Base-by-base conservation (phyloP, 1,140 invertebrate species). In the Scaptomyza pallida region DNA sequence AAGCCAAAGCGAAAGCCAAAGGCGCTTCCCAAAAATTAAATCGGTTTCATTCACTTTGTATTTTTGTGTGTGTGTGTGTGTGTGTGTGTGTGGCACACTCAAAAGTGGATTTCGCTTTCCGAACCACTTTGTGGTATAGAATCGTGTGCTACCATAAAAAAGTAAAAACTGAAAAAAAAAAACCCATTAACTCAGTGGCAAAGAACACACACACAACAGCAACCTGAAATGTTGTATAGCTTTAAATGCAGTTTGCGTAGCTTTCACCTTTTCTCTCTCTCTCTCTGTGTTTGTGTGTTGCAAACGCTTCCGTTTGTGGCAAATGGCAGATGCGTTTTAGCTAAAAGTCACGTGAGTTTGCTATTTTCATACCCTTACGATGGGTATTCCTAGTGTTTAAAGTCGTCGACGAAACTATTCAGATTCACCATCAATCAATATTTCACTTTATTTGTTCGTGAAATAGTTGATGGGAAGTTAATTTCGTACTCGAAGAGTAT, bases 81-180 rank as follows among this genome's bases (percentile, higher is more conserved):
- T 21, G 19, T 21, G 19, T 21, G 19, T 30, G 26, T 30, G 26
- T 30, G 26, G 26, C 26, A 3, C 56, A 54, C 57, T 48, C 16
- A 35, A 48, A 70, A 70, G 45, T 70, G 67, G 67, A 70, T 70
- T 70, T 70, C 67, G 60, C 67, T 70, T 70, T 70, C 60, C 55
- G 47, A 55, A 37, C 61, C 61, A 71, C 68, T 65, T 65, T 57
- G 68, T 64, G 51, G 43, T 41, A 21, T n/a, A n/a, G n/a, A n/a
- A n/a, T n/a, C 54, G 23, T 37, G 26, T 30, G 26, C 26, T 30
- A 9, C 26, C 6, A 37, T 19, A 40, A 65, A 62, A n/a, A 47
- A 15, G 15, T 9, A 26, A 12, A 30, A 26, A 30, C 26, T 30
- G 45, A 12, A 40, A n/a, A 9, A 35, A 6, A 10, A 45, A n/a